Percentiles rank a stretch among this genome's conserved stretches.
phyloP scores from a whole-genome alignment of 2,888 invertebrate genomes.

The Drosophila sordidula region DNA sequence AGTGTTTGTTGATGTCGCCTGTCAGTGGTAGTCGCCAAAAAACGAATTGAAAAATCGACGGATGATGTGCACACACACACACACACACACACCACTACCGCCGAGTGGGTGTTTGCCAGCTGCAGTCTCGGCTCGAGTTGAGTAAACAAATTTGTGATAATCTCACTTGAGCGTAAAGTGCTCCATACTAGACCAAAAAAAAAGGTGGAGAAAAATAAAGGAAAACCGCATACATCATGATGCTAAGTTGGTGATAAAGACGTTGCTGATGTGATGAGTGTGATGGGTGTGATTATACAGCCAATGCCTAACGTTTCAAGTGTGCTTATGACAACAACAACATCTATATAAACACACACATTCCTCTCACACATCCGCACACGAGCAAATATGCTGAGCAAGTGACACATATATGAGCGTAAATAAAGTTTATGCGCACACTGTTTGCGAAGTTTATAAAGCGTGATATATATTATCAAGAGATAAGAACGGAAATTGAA shows the following conservation, averaged over 20 bases:
- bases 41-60: constrained; percentile 49
- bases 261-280: constrained; percentile 62
- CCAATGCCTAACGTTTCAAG: constrained; percentile 57
- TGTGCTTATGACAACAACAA: constrained; percentile 50
- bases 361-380: constrained; percentile 15
- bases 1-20: constrained; percentile 52
- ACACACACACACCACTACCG: neutral
- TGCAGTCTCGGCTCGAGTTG: constrained; percentile 46
- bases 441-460: constrained; percentile 7
- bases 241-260: constrained; percentile 56
- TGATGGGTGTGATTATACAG: constrained; percentile 67
- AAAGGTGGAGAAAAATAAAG: constrained; percentile 6
- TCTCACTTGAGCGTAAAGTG: constrained; percentile 66
- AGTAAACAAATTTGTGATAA: constrained; percentile 77
- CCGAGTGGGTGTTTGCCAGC: constrained; percentile 17
- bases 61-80: constrained; percentile 21
- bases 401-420: constrained; percentile 10
- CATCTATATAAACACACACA: constrained; percentile 26
- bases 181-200: constrained; percentile 27
- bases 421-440: constrained; percentile 24
- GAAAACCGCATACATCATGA: constrained; percentile 44
- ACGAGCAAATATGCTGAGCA: constrained; percentile 18
- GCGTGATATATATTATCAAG: neutral
- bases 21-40: constrained; percentile 58
- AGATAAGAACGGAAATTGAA: neutral